Evolutionary conservation across 1,140 invertebrate genomes (phyloP), one percentile per base, ranked within the genome.

Genomic region (Nixonia krombeini): DNA sequence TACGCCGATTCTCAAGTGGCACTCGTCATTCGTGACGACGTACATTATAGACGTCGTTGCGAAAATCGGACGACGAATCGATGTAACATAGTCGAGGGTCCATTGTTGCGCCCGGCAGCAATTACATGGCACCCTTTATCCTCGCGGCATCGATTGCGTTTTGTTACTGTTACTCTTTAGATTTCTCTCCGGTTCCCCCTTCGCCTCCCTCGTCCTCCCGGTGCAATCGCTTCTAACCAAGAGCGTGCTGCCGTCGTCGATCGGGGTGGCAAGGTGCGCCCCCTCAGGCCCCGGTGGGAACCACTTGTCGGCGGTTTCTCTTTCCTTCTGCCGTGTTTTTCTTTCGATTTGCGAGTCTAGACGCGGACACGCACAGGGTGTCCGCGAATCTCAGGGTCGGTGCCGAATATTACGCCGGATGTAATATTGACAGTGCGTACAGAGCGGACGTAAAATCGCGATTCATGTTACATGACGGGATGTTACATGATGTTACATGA

Each of bases 51-150:
- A 40, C 44, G 68, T 58, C 52, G 44, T 41, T 49, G 72, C 70
- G 70, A 74, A 69, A 70, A 77, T 78, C 72, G 74, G 70, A 61
- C 75, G 77, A 78, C 78, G 73, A 83, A 83, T 82, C 76, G 76
- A 84, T 81, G 81, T 82, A 84, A 83, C 79, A 81, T 77, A 83
- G 76, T 80, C 77, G 80, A 84, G 81, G 71, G 70, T 72, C 61
- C 64, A 72, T 81, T 81, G 58, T 73, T 70, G 59, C 49, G 40
- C 52, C 61, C 70, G 77, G 72, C 73, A 75, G 82, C 79, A 82
- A 85, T 85, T 84, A 83, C 72, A 75, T 75, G 69, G 31, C 55
- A 63, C 71, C 67, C 62, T 70, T 70, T 72, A 50, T 55, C 53
- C 62, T 66, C 72, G 69, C 72, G 17, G 44, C 70, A 76, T 73